phyloP scores from a whole-genome alignment of 2,113 vertebrate species.

The Ageneiosus marmoratus region DNA sequence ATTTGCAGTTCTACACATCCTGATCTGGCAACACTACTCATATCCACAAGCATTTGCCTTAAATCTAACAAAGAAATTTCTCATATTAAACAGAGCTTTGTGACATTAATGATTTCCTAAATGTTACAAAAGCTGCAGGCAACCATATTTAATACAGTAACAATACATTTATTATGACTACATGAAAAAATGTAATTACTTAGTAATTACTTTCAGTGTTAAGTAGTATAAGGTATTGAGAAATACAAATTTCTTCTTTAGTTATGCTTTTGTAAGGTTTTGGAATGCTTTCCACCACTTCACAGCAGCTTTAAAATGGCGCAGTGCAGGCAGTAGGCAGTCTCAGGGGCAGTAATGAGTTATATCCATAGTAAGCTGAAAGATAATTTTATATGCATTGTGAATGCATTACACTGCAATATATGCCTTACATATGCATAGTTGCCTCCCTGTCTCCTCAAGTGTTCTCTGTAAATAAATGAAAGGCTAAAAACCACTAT shows the following conservation, averaged over 20 bases:
- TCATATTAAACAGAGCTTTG: neutral
- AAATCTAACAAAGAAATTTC: neutral
- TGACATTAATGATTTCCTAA: neutral
- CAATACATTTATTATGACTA: neutral
- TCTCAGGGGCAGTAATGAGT: neutral
- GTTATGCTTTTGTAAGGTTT: neutral
- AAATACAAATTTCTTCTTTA: neutral
- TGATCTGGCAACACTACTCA: neutral
- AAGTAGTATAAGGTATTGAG: neutral
- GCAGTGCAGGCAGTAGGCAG: neutral
- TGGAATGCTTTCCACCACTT: neutral
- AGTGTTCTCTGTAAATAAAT: constrained; percentile 43
- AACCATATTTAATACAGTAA: neutral
- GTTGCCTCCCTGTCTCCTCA: constrained; percentile 17
- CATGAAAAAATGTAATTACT: neutral
- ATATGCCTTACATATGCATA: constrained; percentile 21
- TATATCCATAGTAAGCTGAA: neutral
- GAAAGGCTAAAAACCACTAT: constrained; percentile 28
- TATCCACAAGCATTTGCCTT: neutral
- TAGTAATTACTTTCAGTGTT: neutral
- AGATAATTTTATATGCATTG: constrained; percentile 3
- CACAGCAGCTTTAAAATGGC: neutral
- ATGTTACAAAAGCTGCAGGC: neutral
- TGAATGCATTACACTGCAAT: constrained; percentile 3
- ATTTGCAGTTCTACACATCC: neutral